Evolutionary conservation across 2,888 invertebrate genomes (phyloP).

Genomic region (Polydrusus tereticollis): DNA sequence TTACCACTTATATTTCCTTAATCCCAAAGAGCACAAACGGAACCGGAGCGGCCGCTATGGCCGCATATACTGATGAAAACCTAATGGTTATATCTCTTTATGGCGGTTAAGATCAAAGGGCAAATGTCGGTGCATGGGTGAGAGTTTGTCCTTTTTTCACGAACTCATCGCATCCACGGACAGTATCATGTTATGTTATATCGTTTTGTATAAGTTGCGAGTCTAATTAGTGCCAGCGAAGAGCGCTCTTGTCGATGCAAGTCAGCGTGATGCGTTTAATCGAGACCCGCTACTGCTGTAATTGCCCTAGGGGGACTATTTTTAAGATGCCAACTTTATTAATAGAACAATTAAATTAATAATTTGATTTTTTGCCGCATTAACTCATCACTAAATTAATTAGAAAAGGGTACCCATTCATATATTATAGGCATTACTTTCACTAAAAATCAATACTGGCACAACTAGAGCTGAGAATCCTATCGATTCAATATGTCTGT

Average conservation of each 20-base stretch:
- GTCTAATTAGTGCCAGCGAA: conserved; percentile 60
- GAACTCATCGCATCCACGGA: conserved; percentile 65
- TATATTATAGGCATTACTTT: too few species aligned
- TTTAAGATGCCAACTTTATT: neutral
- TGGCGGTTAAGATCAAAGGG: conserved; percentile 65
- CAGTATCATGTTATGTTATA: conserved; percentile 53
- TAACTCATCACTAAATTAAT: too few species aligned
- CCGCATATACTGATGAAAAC: conserved; percentile 67
- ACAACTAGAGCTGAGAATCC: too few species aligned
- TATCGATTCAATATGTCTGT: too few species aligned
- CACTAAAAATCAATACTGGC: too few species aligned
- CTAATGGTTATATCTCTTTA: conserved; percentile 69
- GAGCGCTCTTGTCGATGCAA: conserved; percentile 59
- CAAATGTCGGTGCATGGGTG: conserved; percentile 52
- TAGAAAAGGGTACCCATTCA: too few species aligned
- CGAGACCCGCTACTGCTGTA: conserved; percentile 51
- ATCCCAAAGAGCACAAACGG: conserved; percentile 66
- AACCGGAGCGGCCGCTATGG: conserved; percentile 56
- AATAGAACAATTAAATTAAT: neutral
- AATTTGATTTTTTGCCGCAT: too few species aligned
- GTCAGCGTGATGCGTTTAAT: conserved; percentile 59
- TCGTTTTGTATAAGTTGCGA: conserved; percentile 60
- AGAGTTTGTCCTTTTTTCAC: conserved; percentile 59
- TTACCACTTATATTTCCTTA: conserved; percentile 69
- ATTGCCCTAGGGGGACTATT: conserved; percentile 45